Conservation (phyloP, 23 tunicate species). For the Halocynthia aurantium region DNA sequence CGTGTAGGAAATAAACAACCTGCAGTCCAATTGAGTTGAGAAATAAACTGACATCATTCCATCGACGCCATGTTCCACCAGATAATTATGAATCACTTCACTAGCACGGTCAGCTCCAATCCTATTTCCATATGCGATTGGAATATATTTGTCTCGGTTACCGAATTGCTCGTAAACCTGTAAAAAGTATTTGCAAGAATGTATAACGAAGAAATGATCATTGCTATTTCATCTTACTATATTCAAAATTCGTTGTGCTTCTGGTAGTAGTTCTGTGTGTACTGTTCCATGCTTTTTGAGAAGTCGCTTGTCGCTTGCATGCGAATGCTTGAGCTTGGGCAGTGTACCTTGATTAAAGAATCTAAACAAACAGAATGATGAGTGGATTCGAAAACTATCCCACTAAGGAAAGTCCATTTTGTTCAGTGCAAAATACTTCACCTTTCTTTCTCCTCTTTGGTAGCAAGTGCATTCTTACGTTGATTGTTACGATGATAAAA, state of each 20-base stretch:
- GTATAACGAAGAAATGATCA: neutral
- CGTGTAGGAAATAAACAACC: neutral
- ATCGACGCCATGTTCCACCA: conserved; percentile 26
- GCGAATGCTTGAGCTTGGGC: conserved; percentile 7
- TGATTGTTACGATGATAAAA: no score
- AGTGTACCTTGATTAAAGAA: conserved; percentile 23
- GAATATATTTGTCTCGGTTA: conserved; percentile 11
- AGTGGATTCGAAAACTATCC: no score
- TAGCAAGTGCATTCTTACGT: no score
- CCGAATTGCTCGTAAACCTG: conserved; percentile 23
- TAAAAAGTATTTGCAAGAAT: neutral
- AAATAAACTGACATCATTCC: conserved; percentile 34
- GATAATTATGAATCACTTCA: conserved; percentile 28
- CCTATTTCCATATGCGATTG: conserved; percentile 13
- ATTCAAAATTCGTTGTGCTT: conserved; percentile 11
- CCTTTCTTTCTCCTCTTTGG: no score
- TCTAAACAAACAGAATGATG: neutral
- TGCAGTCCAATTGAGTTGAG: conserved; percentile 19
- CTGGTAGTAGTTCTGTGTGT: conserved; percentile 22
- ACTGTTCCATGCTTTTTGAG: conserved; percentile 15
- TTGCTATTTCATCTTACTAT: neutral
- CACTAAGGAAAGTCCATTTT: no score
- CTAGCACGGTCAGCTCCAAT: conserved; percentile 15
- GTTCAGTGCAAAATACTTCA: no score
- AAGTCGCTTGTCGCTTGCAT: conserved; percentile 10